phyloP scores from a whole-genome alignment of 2,797 vertebrate species.

The Rhinoraja longicauda region DNA sequence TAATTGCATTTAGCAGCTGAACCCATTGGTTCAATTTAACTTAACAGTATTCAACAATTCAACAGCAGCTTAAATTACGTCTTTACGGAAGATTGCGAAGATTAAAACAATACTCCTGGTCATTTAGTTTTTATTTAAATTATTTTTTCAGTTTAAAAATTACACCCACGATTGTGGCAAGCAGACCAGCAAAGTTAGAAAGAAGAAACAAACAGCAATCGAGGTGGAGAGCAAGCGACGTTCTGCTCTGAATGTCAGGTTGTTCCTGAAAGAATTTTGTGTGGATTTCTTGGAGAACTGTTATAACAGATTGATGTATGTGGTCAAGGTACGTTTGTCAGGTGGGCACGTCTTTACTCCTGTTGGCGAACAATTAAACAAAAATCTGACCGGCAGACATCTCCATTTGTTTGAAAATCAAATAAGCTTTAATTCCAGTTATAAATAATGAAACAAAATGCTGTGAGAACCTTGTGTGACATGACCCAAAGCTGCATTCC shows the following conservation, averaged over 20 bases:
- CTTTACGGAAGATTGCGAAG: background rate
- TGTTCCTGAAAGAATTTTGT: conserved; percentile 85
- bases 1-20: background rate
- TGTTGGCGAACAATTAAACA: background rate
- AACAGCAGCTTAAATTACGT: background rate
- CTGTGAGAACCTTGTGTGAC: background rate
- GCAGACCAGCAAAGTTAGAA: conserved; percentile 68
- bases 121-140: background rate
- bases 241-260: conserved; percentile 80
- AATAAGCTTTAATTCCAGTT: background rate
- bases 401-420: background rate
- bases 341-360: background rate
- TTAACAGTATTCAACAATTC: too few relatives aligned
- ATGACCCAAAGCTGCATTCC: background rate
- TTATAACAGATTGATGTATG: conserved; percentile 91
- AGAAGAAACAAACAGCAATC: conserved; percentile 59
- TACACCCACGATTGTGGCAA: conserved; percentile 83
- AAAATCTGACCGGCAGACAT: background rate
- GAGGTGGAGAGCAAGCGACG: conserved; percentile 64
- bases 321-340: conserved; percentile 65
- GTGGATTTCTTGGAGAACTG: conserved; percentile 85
- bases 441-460: background rate
- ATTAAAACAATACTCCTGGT: background rate
- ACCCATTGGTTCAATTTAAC: background rate
- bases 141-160: conserved; percentile 68